Percentiles rank a stretch among this genome's conserved stretches.
Conservation (phyloP, 2,797 vertebrate species). For the Pelodytes ibericus region DNA sequence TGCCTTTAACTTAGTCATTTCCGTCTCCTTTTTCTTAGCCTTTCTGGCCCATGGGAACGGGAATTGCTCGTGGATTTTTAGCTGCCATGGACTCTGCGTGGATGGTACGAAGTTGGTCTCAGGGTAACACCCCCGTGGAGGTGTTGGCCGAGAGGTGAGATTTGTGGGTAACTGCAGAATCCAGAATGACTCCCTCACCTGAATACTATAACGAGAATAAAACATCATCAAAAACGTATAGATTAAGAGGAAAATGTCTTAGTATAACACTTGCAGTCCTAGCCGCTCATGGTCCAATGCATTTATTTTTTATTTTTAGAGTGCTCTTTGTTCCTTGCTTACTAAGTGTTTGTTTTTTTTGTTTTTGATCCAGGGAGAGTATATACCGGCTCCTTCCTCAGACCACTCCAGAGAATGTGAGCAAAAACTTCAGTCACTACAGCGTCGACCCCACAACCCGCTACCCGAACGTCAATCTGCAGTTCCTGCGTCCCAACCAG, state of each 20-base stretch:
- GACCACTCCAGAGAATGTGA: constrained; percentile 97
- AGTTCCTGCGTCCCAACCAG: constrained; percentile 90
- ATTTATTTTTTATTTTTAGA: too few relatives aligned
- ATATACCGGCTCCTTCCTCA: constrained; percentile 95
- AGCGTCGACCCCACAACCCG: constrained; percentile 95
- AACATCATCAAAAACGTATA: too few relatives aligned
- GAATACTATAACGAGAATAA: too few relatives aligned
- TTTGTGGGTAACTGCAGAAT: neutral
- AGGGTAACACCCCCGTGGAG: constrained; percentile 86
- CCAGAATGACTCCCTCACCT: too few relatives aligned
- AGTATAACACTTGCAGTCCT: too few relatives aligned
- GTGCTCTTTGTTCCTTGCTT: too few relatives aligned
- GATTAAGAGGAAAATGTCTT: too few relatives aligned
- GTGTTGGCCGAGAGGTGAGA: constrained; percentile 94
- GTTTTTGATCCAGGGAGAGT: constrained; percentile 80
- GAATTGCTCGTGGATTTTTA: constrained; percentile 95
- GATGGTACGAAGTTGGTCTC: constrained; percentile 97
- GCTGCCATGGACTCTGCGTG: constrained; percentile 96
- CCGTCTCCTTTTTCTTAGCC: constrained; percentile 70
- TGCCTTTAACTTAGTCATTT: neutral
- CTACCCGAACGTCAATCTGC: constrained; percentile 93
- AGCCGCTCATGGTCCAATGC: too few relatives aligned
- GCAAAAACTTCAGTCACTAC: constrained; percentile 95
- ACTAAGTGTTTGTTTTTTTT: neutral
- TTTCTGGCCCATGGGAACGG: constrained; percentile 99